These are phyloP conservation scores for Elaphurus davidianus DNA, from an alignment of 2,113 vertebrate genomes.

Conservation along the genomic window DNA sequence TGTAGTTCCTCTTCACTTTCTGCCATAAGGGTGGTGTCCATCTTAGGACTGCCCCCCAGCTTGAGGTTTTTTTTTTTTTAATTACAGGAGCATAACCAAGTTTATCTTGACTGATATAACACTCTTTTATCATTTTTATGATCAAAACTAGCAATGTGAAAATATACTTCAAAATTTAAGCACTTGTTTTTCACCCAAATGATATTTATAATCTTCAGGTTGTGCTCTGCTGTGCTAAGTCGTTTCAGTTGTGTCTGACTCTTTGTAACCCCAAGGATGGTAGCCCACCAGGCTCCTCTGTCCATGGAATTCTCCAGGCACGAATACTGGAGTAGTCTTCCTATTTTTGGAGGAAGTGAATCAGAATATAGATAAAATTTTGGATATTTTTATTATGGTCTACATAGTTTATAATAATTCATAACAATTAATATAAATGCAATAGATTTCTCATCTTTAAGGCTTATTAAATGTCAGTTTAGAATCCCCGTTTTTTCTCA, in stretches of 20 bases:
- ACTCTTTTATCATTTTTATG: not conserved
- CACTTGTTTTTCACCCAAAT: not conserved
- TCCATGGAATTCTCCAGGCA: not conserved
- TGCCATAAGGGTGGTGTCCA: too few species aligned
- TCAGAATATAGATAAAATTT: not conserved
- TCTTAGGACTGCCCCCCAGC: rapidly evolving
- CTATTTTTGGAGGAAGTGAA: not conserved
- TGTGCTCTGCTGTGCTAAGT: not conserved
- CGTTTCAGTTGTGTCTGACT: not conserved
- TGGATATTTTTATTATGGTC: not conserved
- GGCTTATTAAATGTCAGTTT: not conserved
- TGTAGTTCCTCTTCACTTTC: too few species aligned
- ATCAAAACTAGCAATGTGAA: not conserved
- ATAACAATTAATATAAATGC: not conserved
- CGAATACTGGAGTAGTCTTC: not conserved
- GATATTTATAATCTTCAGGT: not conserved
- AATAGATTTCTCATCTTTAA: not conserved
- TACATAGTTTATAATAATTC: not conserved
- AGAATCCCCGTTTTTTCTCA: not conserved
- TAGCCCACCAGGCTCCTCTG: not conserved
- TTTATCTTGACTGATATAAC: not conserved
- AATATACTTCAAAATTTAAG: not conserved
- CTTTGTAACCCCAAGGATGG: not conserved
- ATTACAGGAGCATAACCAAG: not conserved
- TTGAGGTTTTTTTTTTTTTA: not conserved